Evolutionary conservation across 2,113 vertebrate species (phyloP).

Genomic region (Cyrtonyx montezumae): DNA sequence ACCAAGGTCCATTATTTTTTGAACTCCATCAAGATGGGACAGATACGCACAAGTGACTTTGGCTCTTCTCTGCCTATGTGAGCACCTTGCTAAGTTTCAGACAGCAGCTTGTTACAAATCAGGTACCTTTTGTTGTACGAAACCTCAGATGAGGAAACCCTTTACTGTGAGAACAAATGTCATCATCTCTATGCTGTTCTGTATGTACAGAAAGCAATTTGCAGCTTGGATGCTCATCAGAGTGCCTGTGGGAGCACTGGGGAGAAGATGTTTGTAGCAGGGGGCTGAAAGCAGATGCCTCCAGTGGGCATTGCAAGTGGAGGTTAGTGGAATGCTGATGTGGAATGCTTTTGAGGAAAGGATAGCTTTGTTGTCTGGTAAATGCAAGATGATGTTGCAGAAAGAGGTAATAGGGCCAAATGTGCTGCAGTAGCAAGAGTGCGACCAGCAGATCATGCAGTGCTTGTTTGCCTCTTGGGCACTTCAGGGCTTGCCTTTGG

Average conservation of each 20-base stretch:
- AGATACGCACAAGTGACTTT: neutral
- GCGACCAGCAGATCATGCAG: accelerated
- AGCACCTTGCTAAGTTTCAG: neutral
- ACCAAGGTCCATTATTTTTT: no score
- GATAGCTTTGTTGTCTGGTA: neutral
- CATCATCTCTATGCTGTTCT: neutral
- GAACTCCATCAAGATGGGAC: neutral
- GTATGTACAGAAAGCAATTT: accelerated
- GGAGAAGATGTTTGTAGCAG: neutral
- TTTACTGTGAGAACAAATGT: neutral
- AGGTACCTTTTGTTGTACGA: neutral
- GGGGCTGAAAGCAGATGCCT: neutral
- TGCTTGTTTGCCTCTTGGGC: neutral
- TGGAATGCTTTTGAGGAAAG: conserved; percentile 11
- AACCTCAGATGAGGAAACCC: neutral
- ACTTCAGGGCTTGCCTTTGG: neutral
- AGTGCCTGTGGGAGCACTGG: neutral
- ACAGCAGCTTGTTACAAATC: neutral
- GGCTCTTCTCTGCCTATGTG: neutral
- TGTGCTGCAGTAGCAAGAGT: neutral
- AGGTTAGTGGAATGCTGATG: conserved; percentile 13
- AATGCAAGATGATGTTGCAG: conserved; percentile 27
- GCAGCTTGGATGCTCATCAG: neutral
- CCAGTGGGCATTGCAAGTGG: conserved; percentile 5
- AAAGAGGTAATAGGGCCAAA: neutral